Conservation (phyloP, 2,797 vertebrate species). For the Platalea minor region DNA sequence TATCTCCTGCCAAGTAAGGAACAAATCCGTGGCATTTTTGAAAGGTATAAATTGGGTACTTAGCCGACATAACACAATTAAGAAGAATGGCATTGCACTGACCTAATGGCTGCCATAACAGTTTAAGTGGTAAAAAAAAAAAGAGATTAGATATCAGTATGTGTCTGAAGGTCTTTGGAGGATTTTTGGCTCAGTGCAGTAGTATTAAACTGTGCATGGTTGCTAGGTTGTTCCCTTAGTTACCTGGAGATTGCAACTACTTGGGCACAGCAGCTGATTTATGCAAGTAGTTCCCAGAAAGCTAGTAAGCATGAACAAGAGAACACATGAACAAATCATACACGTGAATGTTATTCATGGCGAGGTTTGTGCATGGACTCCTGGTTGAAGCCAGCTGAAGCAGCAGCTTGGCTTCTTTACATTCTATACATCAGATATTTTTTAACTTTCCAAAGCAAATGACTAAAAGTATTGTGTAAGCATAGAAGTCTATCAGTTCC, state of each 20-base stretch:
- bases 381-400: neutral
- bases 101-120: neutral
- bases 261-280: neutral
- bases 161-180: neutral
- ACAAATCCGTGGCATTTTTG: neutral
- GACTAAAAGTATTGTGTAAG: neutral
- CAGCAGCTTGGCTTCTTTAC: neutral
- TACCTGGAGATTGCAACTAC: neutral
- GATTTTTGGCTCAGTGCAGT: neutral
- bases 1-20: neutral
- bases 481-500: neutral
- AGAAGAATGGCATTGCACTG: neutral
- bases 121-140: neutral
- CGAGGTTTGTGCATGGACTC: neutral
- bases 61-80: neutral
- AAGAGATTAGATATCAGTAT: neutral
- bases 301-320: neutral
- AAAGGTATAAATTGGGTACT: neutral
- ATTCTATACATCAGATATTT: neutral
- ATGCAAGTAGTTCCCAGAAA: neutral
- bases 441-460: neutral
- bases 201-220: neutral
- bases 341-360: neutral
- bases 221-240: neutral
- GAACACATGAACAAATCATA: neutral